phyloP scores from a whole-genome alignment of 2,797 vertebrate genomes.

The Basileuterus tristriatus region DNA sequence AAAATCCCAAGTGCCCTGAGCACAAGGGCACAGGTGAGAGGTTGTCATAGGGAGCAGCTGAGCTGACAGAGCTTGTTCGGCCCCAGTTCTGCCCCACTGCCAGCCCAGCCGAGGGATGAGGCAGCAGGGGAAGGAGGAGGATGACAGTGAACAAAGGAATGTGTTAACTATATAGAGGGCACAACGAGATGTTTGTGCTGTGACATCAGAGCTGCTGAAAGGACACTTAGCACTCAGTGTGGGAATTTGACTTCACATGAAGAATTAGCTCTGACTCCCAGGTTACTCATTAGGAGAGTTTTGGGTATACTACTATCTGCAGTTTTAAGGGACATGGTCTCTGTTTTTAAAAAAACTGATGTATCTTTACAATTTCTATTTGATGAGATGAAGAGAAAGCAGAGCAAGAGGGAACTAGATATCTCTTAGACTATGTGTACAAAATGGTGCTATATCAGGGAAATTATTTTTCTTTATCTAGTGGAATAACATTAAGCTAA shows the following conservation, averaged over 20 bases:
- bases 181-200: not conserved
- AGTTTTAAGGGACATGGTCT: not conserved
- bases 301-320: not conserved
- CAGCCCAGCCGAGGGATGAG: not conserved
- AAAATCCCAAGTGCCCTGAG: not conserved
- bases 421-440: not conserved
- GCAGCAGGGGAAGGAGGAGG: not conserved
- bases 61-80: not conserved
- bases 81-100: not conserved
- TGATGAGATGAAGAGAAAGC: not conserved
- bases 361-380: not conserved
- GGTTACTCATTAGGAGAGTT: not conserved
- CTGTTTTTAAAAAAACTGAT: not conserved
- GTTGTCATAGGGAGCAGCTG: accelerated
- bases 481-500: not conserved
- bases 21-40: not conserved
- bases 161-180: not conserved
- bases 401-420: not conserved
- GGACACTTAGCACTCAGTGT: not conserved
- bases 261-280: not conserved
- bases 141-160: not conserved
- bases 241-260: not conserved
- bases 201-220: not conserved
- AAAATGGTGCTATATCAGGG: not conserved
- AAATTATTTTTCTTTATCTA: not conserved